These are phyloP conservation scores for Sminthurides aquaticus DNA, from an alignment of 2,888 invertebrate genomes.

Conservation along the genomic window DNA sequence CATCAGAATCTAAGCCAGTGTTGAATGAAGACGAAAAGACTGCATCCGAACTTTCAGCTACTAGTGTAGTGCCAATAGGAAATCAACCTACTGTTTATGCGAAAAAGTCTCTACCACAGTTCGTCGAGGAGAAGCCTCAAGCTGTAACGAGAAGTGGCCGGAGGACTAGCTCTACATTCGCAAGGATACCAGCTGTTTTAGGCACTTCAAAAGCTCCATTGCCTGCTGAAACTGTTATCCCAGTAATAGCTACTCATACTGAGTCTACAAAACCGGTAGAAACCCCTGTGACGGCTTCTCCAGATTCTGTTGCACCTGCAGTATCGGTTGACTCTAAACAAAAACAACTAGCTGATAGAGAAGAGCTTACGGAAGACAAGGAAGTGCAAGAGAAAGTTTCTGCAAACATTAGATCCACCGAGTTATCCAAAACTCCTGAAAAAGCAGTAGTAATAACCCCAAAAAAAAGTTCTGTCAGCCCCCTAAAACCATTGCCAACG, in stretches of 20 bases:
- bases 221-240: neutral
- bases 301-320: neutral
- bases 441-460: too few species aligned
- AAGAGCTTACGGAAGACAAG: too few species aligned
- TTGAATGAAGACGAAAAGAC: neutral
- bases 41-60: neutral
- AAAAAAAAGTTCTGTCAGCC: too few species aligned
- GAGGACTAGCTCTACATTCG: neutral
- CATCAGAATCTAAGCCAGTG: too few species aligned
- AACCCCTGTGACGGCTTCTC: neutral
- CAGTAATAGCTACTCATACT: neutral
- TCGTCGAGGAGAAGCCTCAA: slow-evolving; percentile 6
- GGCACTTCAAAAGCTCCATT: neutral
- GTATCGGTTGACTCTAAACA: too few species aligned
- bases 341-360: too few species aligned
- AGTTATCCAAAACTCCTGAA: too few species aligned
- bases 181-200: neutral
- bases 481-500: too few species aligned
- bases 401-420: too few species aligned
- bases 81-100: slow-evolving; percentile 3
- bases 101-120: slow-evolving; percentile 3
- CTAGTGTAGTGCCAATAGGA: neutral
- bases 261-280: neutral
- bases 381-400: too few species aligned
- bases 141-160: neutral